These are phyloP conservation scores for Micrasema minimum DNA, from an alignment of 1,140 invertebrate genomes.

Conservation along the genomic window DNA sequence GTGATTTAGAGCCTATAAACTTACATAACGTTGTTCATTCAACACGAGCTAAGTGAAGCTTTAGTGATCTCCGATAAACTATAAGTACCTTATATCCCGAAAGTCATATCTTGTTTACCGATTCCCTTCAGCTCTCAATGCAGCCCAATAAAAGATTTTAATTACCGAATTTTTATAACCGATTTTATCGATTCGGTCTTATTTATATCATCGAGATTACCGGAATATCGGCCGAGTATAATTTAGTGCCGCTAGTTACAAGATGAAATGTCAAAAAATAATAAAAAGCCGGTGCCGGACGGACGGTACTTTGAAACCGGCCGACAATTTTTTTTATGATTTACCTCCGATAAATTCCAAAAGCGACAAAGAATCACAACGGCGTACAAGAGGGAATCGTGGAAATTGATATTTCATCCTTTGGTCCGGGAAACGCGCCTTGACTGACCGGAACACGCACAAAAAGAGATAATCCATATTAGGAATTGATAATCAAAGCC, in stretches of 20 bases:
- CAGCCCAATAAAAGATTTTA: slow-evolving; percentile 27
- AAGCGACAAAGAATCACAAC: slow-evolving; percentile 45
- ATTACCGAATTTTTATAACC: slow-evolving; percentile 15
- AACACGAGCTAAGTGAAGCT: neutral
- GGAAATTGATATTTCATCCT: slow-evolving; percentile 52
- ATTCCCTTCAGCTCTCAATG: slow-evolving; percentile 10
- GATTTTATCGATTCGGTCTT: slow-evolving; percentile 10
- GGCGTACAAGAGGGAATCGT: slow-evolving; percentile 34
- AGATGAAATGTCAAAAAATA: slow-evolving; percentile 49
- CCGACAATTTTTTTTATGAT: slow-evolving; percentile 53
- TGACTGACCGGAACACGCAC: neutral
- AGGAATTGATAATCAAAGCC: too few species aligned
- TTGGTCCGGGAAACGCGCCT: neutral
- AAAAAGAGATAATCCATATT: neutral
- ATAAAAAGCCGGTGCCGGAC: slow-evolving; percentile 43
- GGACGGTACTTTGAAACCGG: slow-evolving; percentile 38
- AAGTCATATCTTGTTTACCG: slow-evolving; percentile 2
- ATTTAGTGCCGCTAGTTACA: slow-evolving; percentile 45
- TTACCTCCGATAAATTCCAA: slow-evolving; percentile 50
- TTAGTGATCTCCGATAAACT: neutral
- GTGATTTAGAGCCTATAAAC: too few species aligned
- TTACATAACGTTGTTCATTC: neutral
- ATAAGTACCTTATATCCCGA: too few species aligned
- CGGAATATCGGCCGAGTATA: slow-evolving; percentile 24
- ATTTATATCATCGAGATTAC: slow-evolving; percentile 2